Evolutionary conservation across 2,113 vertebrate species (phyloP).

Genomic region (Platycercus adscitus): DNA sequence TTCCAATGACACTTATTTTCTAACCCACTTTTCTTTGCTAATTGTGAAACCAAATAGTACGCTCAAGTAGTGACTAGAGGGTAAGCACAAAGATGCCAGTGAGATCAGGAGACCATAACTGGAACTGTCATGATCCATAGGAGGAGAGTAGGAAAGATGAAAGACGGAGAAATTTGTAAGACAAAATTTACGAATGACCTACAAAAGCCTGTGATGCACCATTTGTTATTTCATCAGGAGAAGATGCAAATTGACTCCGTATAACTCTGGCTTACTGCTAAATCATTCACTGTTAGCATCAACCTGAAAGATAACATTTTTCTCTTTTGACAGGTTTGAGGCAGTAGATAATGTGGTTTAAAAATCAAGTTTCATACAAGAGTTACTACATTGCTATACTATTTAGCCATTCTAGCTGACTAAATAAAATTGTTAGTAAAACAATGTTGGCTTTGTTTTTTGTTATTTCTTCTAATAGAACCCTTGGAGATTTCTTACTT

Average conservation of each 20-base stretch:
- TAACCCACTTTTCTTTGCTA: background rate
- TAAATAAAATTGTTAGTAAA: background rate
- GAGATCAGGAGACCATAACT: background rate
- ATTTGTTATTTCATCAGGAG: background rate
- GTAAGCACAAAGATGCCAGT: background rate
- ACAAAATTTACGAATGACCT: background rate
- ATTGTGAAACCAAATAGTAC: background rate
- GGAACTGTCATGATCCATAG: background rate
- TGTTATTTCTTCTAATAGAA: background rate
- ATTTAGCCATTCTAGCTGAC: background rate
- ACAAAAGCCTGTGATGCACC: background rate
- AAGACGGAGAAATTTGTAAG: background rate
- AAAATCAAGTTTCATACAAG: background rate
- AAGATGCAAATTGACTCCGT: background rate
- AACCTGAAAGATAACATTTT: background rate
- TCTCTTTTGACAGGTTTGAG: background rate
- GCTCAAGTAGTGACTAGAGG: background rate
- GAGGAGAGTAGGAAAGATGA: background rate
- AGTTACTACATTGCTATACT: background rate
- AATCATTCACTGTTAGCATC: background rate
- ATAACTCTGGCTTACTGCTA: background rate
- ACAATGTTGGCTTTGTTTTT: background rate
- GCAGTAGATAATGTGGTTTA: background rate
- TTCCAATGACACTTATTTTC: background rate
- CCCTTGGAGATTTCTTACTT: background rate